These are phyloP conservation scores for Lochmaea crataegi DNA, from an alignment of 2,888 invertebrate genomes.

Conservation along the genomic window DNA sequence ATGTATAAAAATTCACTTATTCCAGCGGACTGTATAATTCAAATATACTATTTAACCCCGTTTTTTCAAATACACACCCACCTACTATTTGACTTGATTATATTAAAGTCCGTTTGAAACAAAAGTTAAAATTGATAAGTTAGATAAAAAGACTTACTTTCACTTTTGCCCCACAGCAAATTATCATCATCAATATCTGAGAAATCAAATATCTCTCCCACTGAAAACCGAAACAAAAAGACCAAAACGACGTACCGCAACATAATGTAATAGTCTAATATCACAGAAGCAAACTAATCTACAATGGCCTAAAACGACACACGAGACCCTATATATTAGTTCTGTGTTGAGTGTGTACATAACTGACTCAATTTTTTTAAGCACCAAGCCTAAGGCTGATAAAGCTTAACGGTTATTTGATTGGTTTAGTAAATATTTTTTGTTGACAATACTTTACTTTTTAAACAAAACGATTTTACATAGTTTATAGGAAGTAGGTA, in stretches of 20 bases:
- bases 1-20: too few relatives aligned
- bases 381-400: conserved; percentile 35
- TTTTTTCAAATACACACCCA: too few relatives aligned
- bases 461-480: conserved; percentile 30
- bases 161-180: conserved; percentile 51
- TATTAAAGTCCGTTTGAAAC: neutral
- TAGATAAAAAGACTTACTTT: conserved; percentile 44
- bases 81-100: too few relatives aligned
- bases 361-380: conserved; percentile 43
- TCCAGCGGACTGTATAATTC: too few relatives aligned
- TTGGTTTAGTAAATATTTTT: conserved; percentile 42
- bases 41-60: too few relatives aligned
- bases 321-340: conserved; percentile 39
- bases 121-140: neutral
- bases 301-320: conserved; percentile 14
- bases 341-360: conserved; percentile 41
- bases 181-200: conserved; percentile 57
- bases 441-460: conserved; percentile 26
- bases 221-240: conserved; percentile 1
- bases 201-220: conserved; percentile 54
- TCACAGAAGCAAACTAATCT: conserved; percentile 10
- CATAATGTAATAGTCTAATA: conserved; percentile 16
- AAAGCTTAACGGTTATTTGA: conserved; percentile 43
- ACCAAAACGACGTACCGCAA: conserved; percentile 25
- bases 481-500: conserved; percentile 29